Percentiles rank a stretch among this genome's conserved stretches.
Conservation (phyloP, 2,888 invertebrate species). For the Nasonovia ribisnigri region DNA sequence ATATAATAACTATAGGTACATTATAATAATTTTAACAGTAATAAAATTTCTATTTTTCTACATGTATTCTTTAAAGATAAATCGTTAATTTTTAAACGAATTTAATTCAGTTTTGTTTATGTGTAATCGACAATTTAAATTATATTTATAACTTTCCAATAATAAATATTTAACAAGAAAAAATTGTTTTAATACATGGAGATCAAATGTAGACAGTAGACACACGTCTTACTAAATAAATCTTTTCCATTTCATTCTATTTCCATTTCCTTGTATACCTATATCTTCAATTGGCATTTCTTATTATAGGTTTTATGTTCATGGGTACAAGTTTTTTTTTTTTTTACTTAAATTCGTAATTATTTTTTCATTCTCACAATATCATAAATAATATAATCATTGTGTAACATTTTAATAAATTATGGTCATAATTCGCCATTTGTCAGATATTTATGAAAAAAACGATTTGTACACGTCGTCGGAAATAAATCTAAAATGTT, state of each 20-base stretch:
- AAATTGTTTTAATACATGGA: neutral
- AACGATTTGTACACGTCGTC: neutral
- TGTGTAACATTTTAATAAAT: slow-evolving; percentile 1
- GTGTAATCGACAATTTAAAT: neutral
- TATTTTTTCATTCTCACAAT: neutral
- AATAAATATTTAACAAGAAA: neutral
- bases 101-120: neutral
- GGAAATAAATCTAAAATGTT: slow-evolving; percentile 11
- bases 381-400: neutral
- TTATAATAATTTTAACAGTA: neutral
- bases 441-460: neutral
- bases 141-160: neutral
- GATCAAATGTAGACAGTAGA: neutral
- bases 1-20: neutral
- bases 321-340: neutral
- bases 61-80: neutral
- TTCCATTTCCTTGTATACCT: neutral
- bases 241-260: neutral
- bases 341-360: neutral
- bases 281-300: neutral
- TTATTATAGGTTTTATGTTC: neutral
- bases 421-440: neutral
- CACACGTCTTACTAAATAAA: neutral
- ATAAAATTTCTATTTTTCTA: neutral
- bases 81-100: neutral